Base-by-base conservation (phyloP, 2,888 invertebrate species). In the Euzophera pinguis region DNA sequence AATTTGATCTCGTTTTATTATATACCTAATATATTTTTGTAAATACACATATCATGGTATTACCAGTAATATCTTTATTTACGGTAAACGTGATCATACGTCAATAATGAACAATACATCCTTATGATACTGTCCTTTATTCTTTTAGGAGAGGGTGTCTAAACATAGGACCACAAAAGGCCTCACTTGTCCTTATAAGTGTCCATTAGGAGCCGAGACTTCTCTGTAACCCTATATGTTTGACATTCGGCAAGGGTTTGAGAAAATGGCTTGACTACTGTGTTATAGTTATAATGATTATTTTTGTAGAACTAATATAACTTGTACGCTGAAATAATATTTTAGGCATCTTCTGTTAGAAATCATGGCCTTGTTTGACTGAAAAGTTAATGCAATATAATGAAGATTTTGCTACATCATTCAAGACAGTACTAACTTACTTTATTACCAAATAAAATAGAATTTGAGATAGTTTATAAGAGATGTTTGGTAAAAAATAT, bases 151-250 rank as follows among this genome's bases (percentile, higher is more conserved):
- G 71, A 73, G 69, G 73, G 75, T 77, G 78, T 76, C 78, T 80
- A 73, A 72, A 75, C 69, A 75, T 62, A 62, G 61, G 57, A 63
- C 62, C 68, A 39, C 38, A 38, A 75, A 80, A 78, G 75, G 73
- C 65, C 73, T 70, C 73, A 68, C 77, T 74, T 67, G 69, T 65
- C 67, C 69, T 72, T 70, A 75, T 75, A 78, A 84, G 85, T 80
- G 86, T 85, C 86, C 87, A 87, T 86, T 87, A 87, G 76, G 69
- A 71, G 68, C 65, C 63, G 74, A 73, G 73, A 74, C 73, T 3
- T 3, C 22, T 2, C 22, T 81, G 60, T 82, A 86, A 86, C 84
- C 75, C 76, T 82, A 86, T 85, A 84, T 76, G 80, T 86, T 83
- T 85, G 83, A 78, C 76, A 74, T 79, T 81, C 73, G 71, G 69